A percentile compares a stretch with the other conserved stretches of the same genome.
Conservation (phyloP, 2,797 vertebrate species). For the Falco biarmicus region DNA sequence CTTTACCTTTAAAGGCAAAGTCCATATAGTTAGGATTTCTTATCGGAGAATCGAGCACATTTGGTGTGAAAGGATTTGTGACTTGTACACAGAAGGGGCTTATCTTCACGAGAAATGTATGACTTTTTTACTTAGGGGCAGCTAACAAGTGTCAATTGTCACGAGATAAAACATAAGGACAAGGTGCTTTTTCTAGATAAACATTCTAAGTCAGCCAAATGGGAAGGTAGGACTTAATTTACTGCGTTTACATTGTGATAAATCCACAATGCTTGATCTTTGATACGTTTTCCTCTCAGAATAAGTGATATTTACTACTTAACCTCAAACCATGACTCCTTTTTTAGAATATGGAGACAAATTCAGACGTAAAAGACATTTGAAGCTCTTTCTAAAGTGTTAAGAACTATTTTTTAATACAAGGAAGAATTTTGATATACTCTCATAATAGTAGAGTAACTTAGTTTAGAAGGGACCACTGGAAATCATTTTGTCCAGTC, state of each 20-base stretch:
- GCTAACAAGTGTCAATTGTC: neutral
- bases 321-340: neutral
- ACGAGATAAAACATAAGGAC: slow-evolving; percentile 1
- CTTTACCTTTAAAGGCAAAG: slow-evolving; percentile 60
- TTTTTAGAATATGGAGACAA: neutral
- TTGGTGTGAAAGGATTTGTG: slow-evolving; percentile 34
- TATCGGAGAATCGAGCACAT: neutral
- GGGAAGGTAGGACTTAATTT: neutral
- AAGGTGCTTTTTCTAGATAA: neutral
- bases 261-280: neutral
- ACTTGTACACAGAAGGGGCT: neutral
- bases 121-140: neutral
- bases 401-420: neutral
- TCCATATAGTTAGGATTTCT: slow-evolving; percentile 11
- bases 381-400: neutral
- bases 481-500: neutral
- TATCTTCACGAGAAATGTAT: slow-evolving; percentile 27
- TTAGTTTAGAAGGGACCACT: neutral
- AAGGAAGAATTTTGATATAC: neutral
- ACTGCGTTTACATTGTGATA: neutral
- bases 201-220: neutral
- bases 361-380: neutral
- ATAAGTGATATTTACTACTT: neutral
- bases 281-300: neutral
- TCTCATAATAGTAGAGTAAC: neutral